These are phyloP conservation scores for Patiria pectinifera DNA, from an alignment of 53 echinoderm and acorn worm species.

Conservation along the genomic window DNA sequence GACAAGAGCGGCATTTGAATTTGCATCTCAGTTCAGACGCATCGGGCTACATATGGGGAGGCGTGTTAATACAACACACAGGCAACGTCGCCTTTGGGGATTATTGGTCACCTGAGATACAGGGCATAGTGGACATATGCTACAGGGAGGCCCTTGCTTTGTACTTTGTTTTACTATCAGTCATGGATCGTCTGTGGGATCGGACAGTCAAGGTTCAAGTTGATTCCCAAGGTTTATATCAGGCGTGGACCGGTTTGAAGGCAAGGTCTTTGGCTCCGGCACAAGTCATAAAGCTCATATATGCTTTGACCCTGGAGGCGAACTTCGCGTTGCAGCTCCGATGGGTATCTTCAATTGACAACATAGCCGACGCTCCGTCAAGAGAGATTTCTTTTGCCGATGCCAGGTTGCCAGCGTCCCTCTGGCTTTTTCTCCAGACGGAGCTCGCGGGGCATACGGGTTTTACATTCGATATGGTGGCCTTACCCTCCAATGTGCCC, in stretches of 20 bases:
- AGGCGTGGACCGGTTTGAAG: neutral
- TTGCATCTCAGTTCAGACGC: neutral
- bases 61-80: neutral
- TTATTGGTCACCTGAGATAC: too few species aligned
- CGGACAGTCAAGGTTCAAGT: neutral
- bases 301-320: neutral
- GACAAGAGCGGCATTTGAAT: too few species aligned
- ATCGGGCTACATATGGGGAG: neutral
- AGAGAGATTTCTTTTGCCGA: too few species aligned
- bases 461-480: too few species aligned
- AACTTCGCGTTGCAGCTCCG: neutral
- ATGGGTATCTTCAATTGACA: neutral
- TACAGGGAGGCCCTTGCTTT: conserved; percentile 13
- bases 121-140: neutral
- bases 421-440: too few species aligned
- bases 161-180: conserved; percentile 13
- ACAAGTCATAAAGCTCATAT: neutral
- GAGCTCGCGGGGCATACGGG: too few species aligned
- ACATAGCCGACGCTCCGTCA: too few species aligned
- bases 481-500: too few species aligned
- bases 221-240: neutral
- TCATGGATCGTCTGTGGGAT: neutral
- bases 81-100: too few species aligned
- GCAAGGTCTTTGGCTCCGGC: neutral
- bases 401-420: too few species aligned